Evolutionary conservation across 2,888 invertebrate genomes (phyloP).

Genomic region (Heliconius sara): DNA sequence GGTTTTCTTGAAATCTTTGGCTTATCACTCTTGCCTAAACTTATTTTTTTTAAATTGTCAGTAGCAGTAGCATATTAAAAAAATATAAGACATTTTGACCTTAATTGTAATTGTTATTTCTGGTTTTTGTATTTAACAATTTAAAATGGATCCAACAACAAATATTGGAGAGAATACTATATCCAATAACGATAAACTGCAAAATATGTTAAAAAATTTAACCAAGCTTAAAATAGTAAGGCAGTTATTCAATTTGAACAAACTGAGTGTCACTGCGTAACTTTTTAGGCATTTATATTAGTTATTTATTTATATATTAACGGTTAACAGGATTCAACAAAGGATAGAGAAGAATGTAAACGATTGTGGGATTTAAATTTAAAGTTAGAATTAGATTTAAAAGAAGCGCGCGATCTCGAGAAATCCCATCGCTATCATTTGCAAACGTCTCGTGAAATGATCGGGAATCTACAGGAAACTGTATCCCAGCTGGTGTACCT

Average conservation of each 20-base stretch:
- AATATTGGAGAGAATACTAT: constrained; percentile 44
- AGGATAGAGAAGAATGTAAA: constrained; percentile 68
- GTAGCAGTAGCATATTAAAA: not conserved
- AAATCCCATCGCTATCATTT: constrained; percentile 77
- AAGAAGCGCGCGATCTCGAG: constrained; percentile 70
- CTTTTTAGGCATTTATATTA: not conserved
- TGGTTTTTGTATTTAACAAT: not conserved
- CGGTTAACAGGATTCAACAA: constrained; percentile 60
- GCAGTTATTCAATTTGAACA: not conserved
- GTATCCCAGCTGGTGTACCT: constrained; percentile 75
- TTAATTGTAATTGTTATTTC: not conserved
- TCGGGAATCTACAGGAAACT: constrained; percentile 75
- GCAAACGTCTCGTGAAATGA: constrained; percentile 74
- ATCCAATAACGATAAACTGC: constrained; percentile 56
- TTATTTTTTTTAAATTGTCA: not conserved
- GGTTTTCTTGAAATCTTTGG: not conserved
- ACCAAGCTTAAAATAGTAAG: constrained; percentile 72
- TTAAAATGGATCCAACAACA: constrained; percentile 53
- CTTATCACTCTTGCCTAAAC: not conserved
- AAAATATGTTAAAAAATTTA: constrained; percentile 64
- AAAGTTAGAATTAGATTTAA: constrained; percentile 69
- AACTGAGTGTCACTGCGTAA: not conserved
- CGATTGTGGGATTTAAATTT: constrained; percentile 64
- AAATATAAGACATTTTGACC: not conserved
- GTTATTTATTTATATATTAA: not conserved